phyloP scores from a whole-genome alignment of 1,140 invertebrate genomes.

The Mactra quadrangularis region DNA sequence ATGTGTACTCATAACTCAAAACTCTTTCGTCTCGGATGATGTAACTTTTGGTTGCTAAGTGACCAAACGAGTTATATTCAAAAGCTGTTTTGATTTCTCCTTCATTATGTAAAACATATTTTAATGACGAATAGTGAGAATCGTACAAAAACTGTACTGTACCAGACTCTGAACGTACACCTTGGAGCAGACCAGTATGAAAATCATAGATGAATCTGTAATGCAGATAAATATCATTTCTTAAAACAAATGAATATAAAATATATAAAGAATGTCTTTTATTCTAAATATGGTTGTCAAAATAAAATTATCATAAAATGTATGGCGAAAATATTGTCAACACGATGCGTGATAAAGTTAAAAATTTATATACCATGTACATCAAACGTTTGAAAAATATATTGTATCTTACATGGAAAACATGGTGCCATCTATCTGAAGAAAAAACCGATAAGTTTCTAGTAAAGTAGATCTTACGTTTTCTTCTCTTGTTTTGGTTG shows the following conservation, averaged over 20 bases:
- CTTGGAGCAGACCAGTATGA: neutral
- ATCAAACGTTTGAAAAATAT: no score
- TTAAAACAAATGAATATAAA: no score
- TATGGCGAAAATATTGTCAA: no score
- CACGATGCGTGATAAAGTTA: no score
- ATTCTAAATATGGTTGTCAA: no score
- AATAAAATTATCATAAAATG: no score
- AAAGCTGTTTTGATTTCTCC: neutral
- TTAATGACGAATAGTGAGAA: neutral
- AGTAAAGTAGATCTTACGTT: conserved; percentile 26
- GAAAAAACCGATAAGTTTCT: no score
- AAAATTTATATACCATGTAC: no score
- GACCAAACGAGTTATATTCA: conserved; percentile 1
- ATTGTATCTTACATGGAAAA: no score
- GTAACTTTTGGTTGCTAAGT: neutral
- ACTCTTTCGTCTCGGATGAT: neutral
- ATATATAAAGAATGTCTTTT: no score
- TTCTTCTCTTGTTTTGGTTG: neutral
- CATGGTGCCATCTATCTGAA: no score
- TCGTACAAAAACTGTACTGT: neutral
- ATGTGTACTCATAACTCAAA: neutral
- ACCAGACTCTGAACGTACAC: neutral
- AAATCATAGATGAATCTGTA: conserved; percentile 4
- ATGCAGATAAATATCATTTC: no score
- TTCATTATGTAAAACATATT: neutral